Percentiles rank a stretch among this genome's conserved stretches.
These are phyloP conservation scores for Psittacara wagleri DNA, from an alignment of 2,113 vertebrate species.

Conservation along the genomic window DNA sequence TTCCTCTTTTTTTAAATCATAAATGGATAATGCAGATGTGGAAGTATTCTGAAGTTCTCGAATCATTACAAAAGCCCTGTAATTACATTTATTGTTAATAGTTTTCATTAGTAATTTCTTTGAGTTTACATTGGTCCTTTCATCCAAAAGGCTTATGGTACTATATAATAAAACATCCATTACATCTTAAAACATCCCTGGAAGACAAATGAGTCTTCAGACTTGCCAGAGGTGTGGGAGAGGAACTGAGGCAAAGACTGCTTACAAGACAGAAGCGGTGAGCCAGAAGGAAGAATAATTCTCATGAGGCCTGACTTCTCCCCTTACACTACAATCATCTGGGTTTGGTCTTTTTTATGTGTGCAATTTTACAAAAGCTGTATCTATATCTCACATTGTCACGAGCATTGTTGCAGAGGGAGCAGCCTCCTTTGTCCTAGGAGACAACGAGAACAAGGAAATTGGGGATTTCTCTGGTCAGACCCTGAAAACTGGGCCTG, in stretches of 20 bases:
- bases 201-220: background rate
- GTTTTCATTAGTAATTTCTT: background rate
- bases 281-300: background rate
- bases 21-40: background rate
- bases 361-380: background rate
- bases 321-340: rapidly evolving
- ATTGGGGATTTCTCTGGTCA: background rate
- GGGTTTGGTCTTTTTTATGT: background rate
- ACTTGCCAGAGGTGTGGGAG: background rate
- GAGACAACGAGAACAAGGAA: background rate
- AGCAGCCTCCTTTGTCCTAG: background rate
- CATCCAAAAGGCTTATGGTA: background rate
- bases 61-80: background rate
- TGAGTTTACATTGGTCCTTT: background rate
- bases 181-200: background rate
- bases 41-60: background rate
- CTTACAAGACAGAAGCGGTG: background rate
- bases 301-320: background rate
- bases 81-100: slow-evolving; percentile 7
- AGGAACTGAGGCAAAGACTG: background rate
- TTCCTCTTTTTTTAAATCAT: background rate
- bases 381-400: background rate
- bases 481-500: background rate
- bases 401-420: background rate
- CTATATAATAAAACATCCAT: background rate